These are phyloP conservation scores for Scalopus aquaticus DNA, from an alignment of 2,113 vertebrate genomes.

Conservation along the genomic window DNA sequence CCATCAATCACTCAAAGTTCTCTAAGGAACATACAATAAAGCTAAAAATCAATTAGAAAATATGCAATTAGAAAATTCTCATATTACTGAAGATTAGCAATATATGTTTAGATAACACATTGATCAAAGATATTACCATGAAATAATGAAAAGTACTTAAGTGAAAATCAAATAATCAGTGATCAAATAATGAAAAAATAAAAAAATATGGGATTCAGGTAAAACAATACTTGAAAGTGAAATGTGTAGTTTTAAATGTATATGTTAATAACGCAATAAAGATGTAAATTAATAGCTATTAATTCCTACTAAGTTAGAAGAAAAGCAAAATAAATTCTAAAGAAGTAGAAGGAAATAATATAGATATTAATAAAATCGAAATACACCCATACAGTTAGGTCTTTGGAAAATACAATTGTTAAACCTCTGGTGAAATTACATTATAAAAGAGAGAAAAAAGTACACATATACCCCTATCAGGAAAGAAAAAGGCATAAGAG, in stretches of 20 bases:
- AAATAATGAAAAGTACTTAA: background rate
- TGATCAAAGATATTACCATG: background rate
- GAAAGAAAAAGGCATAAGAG: background rate
- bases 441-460: background rate
- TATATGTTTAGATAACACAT: background rate
- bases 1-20: background rate
- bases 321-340: background rate
- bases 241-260: background rate
- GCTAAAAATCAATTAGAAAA: background rate
- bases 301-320: background rate
- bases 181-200: no score
- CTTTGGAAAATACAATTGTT: background rate
- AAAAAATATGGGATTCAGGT: background rate
- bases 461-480: background rate
- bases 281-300: background rate
- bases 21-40: slow-evolving; percentile 21
- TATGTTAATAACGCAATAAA: background rate
- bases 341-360: background rate
- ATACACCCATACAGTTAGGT: background rate
- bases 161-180: no score
- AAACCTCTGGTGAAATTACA: background rate
- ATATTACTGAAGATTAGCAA: slow-evolving; percentile 15
- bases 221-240: background rate
- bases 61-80: background rate
- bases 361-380: background rate